Evolutionary conservation across 2,888 invertebrate genomes (phyloP), one percentile per base, ranked within the genome.

Genomic region (Harpalus rubripes): DNA sequence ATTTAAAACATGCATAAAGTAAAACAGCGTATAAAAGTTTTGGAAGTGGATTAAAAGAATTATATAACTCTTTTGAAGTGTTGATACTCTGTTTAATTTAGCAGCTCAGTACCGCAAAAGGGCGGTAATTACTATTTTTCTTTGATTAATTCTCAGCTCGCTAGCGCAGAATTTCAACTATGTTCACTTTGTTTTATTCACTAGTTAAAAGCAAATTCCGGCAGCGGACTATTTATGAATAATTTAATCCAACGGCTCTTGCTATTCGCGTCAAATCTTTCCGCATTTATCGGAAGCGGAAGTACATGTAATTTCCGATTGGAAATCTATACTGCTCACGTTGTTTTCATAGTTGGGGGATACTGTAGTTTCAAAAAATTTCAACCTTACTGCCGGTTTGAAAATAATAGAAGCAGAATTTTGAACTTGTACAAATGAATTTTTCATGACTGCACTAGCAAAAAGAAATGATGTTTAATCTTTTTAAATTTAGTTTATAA

Each of bases 301-400:
- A 72, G 56, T 58, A 68, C 68, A 32, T 82, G 63, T 44, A 74
- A 82, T 68, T 68, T 82, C 82, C 82, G 82, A 82, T 72, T 82
- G 82, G 82, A 82, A 82, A 82, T 72, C 82, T 58, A 82, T 82
- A 58, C 72, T 41, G 12, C 15, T 74, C 44, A 4, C 10, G n/a
- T 15, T 44, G 72, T 74, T 74, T 74, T 44, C 44, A 74, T 18
- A 68, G 68, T 68, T 68, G 39, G 41, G 39, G 32, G 26, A 15
- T 32, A 39, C 6, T 68, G 68, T 41, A 68, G 41, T 68, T 68
- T 68, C n/a, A 32, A 32, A 68, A 32, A 15, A 41, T 68, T 68
- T 12, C 15, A 39, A 68, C 39, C 26, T 68, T 68, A 12, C 63
- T 63, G 12, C 26, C 68, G 65, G n/a, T 65, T 65, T 5, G 10